Evolutionary conservation across 2,797 vertebrate species (phyloP).

Genomic region (Arvicola amphibius): DNA sequence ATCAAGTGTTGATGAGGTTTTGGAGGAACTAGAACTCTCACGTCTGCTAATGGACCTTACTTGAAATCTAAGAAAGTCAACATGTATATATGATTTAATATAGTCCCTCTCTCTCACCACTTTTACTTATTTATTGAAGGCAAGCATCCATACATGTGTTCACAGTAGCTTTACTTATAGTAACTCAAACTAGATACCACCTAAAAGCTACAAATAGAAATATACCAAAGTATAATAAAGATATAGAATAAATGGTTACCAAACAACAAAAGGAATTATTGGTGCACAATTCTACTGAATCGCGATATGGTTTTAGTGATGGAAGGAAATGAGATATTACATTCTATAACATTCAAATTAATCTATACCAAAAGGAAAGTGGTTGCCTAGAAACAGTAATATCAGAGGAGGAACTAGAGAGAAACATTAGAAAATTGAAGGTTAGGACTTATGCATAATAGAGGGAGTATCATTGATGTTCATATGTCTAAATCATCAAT

Average conservation of each 20-base stretch:
- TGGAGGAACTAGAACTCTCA: constrained; percentile 71
- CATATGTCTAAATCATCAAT: neutral
- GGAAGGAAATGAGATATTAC: neutral
- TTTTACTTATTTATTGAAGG: neutral
- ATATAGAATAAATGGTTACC: neutral
- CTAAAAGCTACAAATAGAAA: neutral
- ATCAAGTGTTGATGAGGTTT: constrained; percentile 51
- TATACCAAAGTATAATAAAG: neutral
- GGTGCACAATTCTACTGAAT: neutral
- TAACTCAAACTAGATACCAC: neutral
- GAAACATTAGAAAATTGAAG: neutral
- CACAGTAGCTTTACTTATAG: neutral
- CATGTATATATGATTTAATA: neutral
- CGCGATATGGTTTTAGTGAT: constrained; percentile 10
- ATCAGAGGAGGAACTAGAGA: neutral
- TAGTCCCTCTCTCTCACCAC: neutral
- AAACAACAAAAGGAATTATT: neutral
- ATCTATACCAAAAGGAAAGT: constrained; percentile 3
- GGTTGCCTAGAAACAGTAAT: neutral
- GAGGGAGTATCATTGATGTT: neutral
- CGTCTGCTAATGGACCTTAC: fast-evolving
- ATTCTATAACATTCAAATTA: neutral
- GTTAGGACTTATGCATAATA: neutral
- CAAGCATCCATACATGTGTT: neutral
- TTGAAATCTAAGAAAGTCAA: constrained; percentile 1